A percentile compares a stretch with the other conserved stretches of the same genome.
Evolutionary conservation across 2,888 invertebrate species (phyloP).

Genomic region (Catocala sponsa): DNA sequence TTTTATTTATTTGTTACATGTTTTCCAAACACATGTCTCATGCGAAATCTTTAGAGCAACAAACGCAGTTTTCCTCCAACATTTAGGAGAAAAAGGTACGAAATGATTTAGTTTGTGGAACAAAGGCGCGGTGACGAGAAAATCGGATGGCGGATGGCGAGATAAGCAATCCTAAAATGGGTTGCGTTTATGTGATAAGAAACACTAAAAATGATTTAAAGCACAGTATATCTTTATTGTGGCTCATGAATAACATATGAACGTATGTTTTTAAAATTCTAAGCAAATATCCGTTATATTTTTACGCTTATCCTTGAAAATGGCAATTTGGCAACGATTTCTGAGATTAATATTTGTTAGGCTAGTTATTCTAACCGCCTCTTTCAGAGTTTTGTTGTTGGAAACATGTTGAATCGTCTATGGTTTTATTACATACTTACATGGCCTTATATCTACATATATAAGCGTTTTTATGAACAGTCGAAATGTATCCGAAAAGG

Average conservation of each 20-base stretch:
- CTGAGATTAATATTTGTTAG: too few species aligned
- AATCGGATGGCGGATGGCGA: slow-evolving; percentile 22
- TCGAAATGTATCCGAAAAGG: too few species aligned
- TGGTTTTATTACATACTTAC: too few species aligned
- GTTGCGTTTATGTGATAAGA: slow-evolving; percentile 47
- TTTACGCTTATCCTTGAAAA: not conserved
- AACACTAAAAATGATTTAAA: slow-evolving; percentile 51
- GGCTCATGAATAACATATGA: slow-evolving; percentile 45
- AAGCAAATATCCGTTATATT: slow-evolving; percentile 1
- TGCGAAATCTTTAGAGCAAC: not conserved
- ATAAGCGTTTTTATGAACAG: too few species aligned
- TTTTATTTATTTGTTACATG: slow-evolving; percentile 6
- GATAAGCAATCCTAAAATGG: slow-evolving; percentile 45
- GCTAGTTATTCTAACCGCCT: too few species aligned
- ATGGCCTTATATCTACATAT: too few species aligned
- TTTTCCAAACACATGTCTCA: slow-evolving; percentile 9
- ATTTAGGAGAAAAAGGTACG: slow-evolving; percentile 9
- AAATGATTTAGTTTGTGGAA: slow-evolving; percentile 22
- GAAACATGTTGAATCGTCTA: too few species aligned
- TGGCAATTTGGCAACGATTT: too few species aligned
- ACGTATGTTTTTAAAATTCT: slow-evolving; percentile 44
- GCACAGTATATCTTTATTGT: slow-evolving; percentile 40
- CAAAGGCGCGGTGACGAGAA: slow-evolving; percentile 25
- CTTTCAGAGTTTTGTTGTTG: too few species aligned
- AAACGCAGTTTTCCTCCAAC: slow-evolving; percentile 14